phyloP scores from a whole-genome alignment of 2,797 vertebrate species.

The Anguilla marmorata region DNA sequence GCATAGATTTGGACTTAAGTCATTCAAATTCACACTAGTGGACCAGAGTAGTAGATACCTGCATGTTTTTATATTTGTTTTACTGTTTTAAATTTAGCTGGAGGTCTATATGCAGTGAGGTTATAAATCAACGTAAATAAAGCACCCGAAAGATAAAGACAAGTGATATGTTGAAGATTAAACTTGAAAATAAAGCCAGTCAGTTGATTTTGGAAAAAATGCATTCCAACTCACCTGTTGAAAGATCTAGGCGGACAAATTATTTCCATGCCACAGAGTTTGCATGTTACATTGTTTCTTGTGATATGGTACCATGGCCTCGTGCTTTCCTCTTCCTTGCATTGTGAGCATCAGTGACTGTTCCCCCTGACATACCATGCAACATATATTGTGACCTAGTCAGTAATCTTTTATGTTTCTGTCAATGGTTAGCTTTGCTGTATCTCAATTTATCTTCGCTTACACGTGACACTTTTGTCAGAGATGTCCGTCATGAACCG shows the following conservation, averaged over 20 bases:
- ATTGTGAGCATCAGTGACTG: neutral
- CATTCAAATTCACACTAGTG: slow-evolving; percentile 9
- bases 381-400: neutral
- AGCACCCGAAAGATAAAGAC: neutral
- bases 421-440: neutral
- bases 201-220: neutral
- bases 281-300: neutral
- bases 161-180: neutral
- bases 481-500: neutral
- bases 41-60: neutral
- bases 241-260: neutral
- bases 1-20: neutral
- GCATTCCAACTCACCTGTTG: neutral
- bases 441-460: neutral
- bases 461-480: neutral
- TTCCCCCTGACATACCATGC: neutral
- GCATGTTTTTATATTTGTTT: neutral
- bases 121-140: neutral
- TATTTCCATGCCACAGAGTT: neutral
- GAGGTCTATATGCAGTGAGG: neutral
- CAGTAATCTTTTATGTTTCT: neutral
- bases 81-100: neutral
- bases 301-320: neutral
- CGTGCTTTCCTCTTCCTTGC: neutral
- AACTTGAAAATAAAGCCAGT: neutral